These are phyloP conservation scores for Hippoglossus hippoglossus DNA, from an alignment of 2,797 vertebrate species.

Conservation along the genomic window DNA sequence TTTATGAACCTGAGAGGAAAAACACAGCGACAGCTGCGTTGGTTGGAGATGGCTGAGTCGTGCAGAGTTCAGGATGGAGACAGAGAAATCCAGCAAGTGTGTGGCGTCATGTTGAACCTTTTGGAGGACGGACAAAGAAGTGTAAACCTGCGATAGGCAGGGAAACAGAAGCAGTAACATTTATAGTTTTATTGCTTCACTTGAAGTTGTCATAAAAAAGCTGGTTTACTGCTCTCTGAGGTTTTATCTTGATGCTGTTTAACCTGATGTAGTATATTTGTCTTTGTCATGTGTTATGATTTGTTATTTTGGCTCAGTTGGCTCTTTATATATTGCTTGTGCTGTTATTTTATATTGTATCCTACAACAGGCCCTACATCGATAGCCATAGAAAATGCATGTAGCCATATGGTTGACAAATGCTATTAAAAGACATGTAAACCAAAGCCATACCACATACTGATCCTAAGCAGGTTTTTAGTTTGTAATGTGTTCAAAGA, in stretches of 20 bases:
- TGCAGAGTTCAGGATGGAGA: conserved; percentile 53
- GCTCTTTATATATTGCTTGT: too few relatives aligned
- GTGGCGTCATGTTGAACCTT: conserved; percentile 27
- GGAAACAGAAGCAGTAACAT: conserved; percentile 48
- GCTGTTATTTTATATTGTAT: too few relatives aligned
- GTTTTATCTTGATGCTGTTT: background rate
- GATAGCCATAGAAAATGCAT: too few relatives aligned
- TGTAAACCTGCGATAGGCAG: conserved; percentile 20
- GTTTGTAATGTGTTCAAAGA: too few relatives aligned
- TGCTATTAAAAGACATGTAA: too few relatives aligned
- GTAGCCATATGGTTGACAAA: too few relatives aligned
- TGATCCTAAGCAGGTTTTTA: too few relatives aligned
- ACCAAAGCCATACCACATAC: too few relatives aligned
- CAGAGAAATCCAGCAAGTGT: conserved; percentile 56
- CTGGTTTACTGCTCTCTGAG: conserved; percentile 32
- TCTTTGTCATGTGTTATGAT: background rate
- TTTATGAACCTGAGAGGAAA: conserved; percentile 57
- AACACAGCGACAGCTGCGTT: conserved; percentile 57
- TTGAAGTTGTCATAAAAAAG: background rate
- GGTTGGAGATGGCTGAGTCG: conserved; percentile 54
- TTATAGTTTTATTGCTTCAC: conserved; percentile 38
- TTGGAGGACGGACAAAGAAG: conserved; percentile 31
- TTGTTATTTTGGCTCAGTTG: background rate
- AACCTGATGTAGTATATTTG: background rate
- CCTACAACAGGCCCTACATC: too few relatives aligned